phyloP scores from a whole-genome alignment of 2,888 invertebrate species.

The Piscicola geometra region DNA sequence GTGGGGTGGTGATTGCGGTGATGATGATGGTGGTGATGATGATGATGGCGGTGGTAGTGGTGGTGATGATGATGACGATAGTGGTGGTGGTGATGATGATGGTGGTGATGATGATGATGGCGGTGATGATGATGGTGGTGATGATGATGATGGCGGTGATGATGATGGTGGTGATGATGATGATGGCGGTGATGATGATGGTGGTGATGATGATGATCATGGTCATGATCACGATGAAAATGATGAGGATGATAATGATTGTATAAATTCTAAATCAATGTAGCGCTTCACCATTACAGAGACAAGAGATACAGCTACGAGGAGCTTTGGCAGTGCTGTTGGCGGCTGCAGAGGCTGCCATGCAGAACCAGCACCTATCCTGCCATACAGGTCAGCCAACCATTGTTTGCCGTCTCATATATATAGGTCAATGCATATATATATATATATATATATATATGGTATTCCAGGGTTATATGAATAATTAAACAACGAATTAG shows the following conservation, averaged over 20 bases:
- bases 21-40: conserved; percentile 2
- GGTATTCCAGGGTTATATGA: too few relatives aligned
- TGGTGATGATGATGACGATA: conserved; percentile 13
- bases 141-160: conserved; percentile 7
- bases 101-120: not conserved
- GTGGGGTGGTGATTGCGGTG: not conserved
- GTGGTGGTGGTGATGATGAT: conserved; percentile 25
- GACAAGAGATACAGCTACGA: too few relatives aligned
- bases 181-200: conserved; percentile 6
- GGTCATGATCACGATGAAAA: conserved; percentile 9
- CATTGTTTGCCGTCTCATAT: too few relatives aligned
- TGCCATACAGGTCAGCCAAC: too few relatives aligned
- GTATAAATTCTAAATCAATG: too few relatives aligned
- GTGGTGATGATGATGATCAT: conserved; percentile 28
- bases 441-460: too few relatives aligned
- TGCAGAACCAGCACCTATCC: too few relatives aligned
- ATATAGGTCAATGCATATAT: too few relatives aligned
- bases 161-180: conserved; percentile 20
- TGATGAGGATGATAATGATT: not conserved
- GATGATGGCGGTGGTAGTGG: conserved; percentile 17
- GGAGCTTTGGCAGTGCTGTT: too few relatives aligned
- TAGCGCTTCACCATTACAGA: too few relatives aligned
- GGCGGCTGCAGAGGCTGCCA: too few relatives aligned
- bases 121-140: not conserved
- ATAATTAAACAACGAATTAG: too few relatives aligned